These are phyloP conservation scores for Ptilorrhoa leucosticta DNA, from an alignment of 2,113 vertebrate genomes.

Conservation along the genomic window DNA sequence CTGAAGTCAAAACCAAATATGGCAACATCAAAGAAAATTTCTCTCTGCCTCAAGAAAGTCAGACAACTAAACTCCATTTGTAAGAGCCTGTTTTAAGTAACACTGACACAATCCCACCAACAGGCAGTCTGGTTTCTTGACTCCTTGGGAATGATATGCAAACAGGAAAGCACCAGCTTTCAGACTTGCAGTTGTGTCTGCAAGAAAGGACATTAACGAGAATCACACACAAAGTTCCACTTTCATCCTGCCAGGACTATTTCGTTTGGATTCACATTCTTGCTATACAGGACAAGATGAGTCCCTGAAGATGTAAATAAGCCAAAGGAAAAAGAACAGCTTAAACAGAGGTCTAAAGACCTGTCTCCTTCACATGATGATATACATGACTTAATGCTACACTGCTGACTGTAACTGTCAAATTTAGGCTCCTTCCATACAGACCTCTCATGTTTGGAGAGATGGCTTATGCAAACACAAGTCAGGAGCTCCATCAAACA, in stretches of 20 bases:
- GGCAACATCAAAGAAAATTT: not conserved
- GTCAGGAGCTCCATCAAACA: not conserved
- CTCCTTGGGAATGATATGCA: not conserved
- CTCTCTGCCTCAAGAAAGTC: not conserved
- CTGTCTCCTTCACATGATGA: not conserved
- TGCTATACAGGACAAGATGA: not conserved
- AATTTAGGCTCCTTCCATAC: not conserved
- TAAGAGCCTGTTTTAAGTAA: not conserved
- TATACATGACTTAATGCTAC: not conserved
- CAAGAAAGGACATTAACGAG: not conserved
- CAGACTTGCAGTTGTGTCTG: not conserved
- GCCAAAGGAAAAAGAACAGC: not conserved
- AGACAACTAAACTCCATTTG: not conserved
- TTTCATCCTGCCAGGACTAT: not conserved
- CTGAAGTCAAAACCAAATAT: not conserved
- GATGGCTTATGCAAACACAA: not conserved
- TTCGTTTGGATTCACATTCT: not conserved
- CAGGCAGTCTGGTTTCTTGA: not conserved
- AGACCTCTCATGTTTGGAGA: not conserved
- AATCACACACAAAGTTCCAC: not conserved
- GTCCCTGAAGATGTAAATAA: not conserved
- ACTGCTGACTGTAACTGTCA: not conserved
- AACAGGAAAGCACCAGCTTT: not conserved
- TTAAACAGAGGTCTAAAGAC: not conserved
- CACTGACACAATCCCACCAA: not conserved